Percentiles rank a stretch among this genome's conserved stretches.
Evolutionary conservation across 1,140 invertebrate species (phyloP).

Genomic region (Dendrolimus kikuchii): DNA sequence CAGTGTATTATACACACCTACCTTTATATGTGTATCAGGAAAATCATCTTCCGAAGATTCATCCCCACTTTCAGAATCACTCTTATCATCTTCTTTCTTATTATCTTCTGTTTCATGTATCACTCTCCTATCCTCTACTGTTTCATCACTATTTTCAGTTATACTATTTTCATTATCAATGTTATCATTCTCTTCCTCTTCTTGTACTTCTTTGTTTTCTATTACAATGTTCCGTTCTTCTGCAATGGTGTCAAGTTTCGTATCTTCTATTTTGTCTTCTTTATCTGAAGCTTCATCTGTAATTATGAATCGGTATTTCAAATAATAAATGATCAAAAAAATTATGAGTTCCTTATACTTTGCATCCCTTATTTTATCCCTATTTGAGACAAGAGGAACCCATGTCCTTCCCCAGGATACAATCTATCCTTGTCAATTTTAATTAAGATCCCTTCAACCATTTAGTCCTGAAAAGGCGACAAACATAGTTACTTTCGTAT

Average conservation of each 20-base stretch:
- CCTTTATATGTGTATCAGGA: conserved; percentile 53
- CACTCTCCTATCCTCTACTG: conserved; percentile 3
- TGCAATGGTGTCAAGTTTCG: conserved; percentile 20
- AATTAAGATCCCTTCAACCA: not conserved
- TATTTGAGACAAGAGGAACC: no score
- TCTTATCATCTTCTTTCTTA: conserved; percentile 10
- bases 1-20: conserved; percentile 23
- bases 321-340: no score
- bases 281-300: conserved; percentile 43
- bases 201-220: conserved; percentile 5
- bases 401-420: no score
- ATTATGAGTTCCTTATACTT: no score
- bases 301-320: conserved; percentile 1
- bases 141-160: conserved; percentile 7
- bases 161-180: conserved; percentile 4
- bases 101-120: conserved; percentile 5
- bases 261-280: conserved; percentile 20
- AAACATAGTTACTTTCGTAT: no score
- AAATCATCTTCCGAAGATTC: conserved; percentile 29
- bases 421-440: no score
- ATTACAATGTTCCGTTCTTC: conserved; percentile 13
- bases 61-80: conserved; percentile 26
- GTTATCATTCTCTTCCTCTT: conserved; percentile 19
- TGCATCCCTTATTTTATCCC: no score
- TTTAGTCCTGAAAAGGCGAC: conserved; percentile 1